Base-by-base conservation (phyloP, 30 jellyfish, hydroid and myxozoan genomes). In the Hydractinia symbiolongicarpus region DNA sequence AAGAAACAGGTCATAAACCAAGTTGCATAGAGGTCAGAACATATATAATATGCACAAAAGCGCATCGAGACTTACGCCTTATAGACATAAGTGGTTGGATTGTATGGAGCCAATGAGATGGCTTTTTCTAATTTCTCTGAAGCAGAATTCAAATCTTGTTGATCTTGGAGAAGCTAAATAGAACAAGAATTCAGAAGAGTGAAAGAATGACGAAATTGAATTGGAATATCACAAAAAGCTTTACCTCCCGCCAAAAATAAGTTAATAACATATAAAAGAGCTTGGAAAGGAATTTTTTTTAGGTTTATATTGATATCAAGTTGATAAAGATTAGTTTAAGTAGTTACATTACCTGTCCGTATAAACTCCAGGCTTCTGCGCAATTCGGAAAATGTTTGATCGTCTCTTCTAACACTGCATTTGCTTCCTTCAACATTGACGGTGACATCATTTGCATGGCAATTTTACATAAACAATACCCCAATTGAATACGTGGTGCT, bases 71-170 rank as follows among this genome's bases (percentile, higher is more conserved):
- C 97, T 67, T 82, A 90, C 97, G 95, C 98, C 76, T 92, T 92
- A 87, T 92, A 92, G 66, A 92, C 96, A 73, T 86, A 88, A 5
- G 95, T 86, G 30, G 96, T 86, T 7, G 98, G 98, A 79, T 83
- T 92, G 9, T 73, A 72, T 14, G 98, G 96, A 9, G 95, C 88
- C 69, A 92, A 77, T 11, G 79, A 88, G 68, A 92, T 83, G 7
- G 98, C 98, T 82, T 92, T 92, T 50, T 87, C 96, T 20, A 92
- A 51, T 69, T 92, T 92, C 61, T 83, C 96, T 51, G 77, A 86
- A 21, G 98, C 96, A 54, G 79, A 84, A 6, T 73, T 82, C 57
- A 92, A 87, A 56, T 76, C 73, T 54, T 92, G 98, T 76, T 92
- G 98, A 55, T 92, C 98, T 92, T 92, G 98, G 8, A 92, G 86